Evolutionary conservation across 1,140 invertebrate species (phyloP).

Genomic region (Dreissena rostriformis): DNA sequence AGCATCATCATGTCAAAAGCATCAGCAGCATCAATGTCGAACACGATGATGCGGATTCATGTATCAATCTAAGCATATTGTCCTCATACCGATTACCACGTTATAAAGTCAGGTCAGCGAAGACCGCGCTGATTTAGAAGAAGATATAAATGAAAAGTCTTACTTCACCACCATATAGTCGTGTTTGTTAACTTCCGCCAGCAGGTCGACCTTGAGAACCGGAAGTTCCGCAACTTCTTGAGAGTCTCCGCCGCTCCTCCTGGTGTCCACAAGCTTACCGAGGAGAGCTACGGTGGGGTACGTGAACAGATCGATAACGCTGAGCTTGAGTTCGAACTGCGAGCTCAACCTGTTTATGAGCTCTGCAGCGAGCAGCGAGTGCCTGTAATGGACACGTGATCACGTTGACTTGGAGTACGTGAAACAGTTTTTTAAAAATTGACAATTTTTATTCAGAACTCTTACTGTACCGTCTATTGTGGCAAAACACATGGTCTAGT

Average conservation of each 20-base stretch:
- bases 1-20: no score
- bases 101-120: no score
- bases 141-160: conserved; percentile 20
- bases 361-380: conserved; percentile 83
- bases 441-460: no score
- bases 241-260: conserved; percentile 25
- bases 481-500: no score
- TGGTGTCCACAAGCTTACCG: conserved; percentile 77
- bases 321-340: conserved; percentile 75
- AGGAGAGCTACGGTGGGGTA: conserved; percentile 80
- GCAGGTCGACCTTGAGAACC: conserved; percentile 70
- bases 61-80: no score
- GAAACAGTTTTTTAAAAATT: not conserved
- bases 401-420: not conserved
- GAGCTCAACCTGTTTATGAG: conserved; percentile 79
- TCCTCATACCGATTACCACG: no score
- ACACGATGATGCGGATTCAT: no score
- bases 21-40: no score
- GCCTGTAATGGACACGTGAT: conserved; percentile 71
- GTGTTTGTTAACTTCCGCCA: conserved; percentile 79
- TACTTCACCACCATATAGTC: conserved; percentile 79
- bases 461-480: no score
- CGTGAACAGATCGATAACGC: conserved; percentile 80
- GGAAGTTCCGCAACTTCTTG: conserved; percentile 33
- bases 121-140: no score